Percentiles rank a stretch among this genome's conserved stretches.
phyloP scores from a whole-genome alignment of 2,113 vertebrate genomes.

The Cromileptes altivelis region DNA sequence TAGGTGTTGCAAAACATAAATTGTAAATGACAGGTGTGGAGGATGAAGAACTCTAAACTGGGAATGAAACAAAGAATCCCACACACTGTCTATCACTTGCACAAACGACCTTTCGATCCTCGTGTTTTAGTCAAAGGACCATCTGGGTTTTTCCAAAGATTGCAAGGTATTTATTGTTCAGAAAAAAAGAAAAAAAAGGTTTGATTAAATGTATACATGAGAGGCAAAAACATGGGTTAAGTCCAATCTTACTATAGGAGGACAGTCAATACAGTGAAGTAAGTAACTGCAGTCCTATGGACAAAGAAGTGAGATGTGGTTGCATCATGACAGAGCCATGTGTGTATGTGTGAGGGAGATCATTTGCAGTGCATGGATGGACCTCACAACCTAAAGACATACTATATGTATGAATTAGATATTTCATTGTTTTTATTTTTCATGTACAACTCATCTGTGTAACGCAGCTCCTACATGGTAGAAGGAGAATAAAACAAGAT shows the following conservation, averaged over 20 bases:
- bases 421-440: constrained; percentile 44
- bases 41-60: neutral
- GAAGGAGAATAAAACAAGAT: constrained; percentile 69
- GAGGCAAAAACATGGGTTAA: constrained; percentile 1
- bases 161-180: neutral
- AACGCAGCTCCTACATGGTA: constrained; percentile 39
- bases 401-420: constrained; percentile 15
- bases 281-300: constrained; percentile 7
- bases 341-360: constrained; percentile 5
- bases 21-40: neutral
- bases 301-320: constrained; percentile 12
- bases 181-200: neutral
- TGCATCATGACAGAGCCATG: neutral
- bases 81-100: neutral
- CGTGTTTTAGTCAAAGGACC: neutral
- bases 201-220: neutral
- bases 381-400: constrained; percentile 10
- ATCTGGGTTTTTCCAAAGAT: neutral
- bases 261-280: neutral
- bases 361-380: constrained; percentile 48
- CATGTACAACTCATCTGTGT: constrained; percentile 50
- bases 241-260: neutral
- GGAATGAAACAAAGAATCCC: neutral
- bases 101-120: neutral
- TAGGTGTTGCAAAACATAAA: neutral